phyloP scores from a whole-genome alignment of 37 sponge, comb jelly and placozoan species.

The Chondrosia reniformis region DNA sequence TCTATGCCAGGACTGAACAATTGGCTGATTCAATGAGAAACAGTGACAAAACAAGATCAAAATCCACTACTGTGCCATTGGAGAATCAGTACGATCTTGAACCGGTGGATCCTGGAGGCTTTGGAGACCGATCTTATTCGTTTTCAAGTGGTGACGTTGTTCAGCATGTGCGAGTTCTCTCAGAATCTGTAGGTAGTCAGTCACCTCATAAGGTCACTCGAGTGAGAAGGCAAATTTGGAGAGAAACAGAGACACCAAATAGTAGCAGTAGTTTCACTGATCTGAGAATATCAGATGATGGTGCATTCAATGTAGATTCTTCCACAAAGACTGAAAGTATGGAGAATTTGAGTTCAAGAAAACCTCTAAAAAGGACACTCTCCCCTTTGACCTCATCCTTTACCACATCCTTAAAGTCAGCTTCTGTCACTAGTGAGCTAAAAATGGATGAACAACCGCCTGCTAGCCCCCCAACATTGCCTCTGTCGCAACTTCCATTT shows the following conservation, averaged over 20 bases:
- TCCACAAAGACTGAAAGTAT: neutral
- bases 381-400: conserved; percentile 3
- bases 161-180: conserved; percentile 5
- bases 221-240: conserved; percentile 12
- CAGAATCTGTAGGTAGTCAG: neutral
- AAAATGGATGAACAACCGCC: neutral
- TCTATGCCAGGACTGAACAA: too few relatives aligned
- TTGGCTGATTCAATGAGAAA: too few relatives aligned
- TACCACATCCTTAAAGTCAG: neutral
- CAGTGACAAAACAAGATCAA: too few relatives aligned
- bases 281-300: neutral
- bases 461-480: neutral
- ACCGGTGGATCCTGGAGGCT: neutral
- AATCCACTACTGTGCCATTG: neutral
- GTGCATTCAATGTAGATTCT: too few relatives aligned
- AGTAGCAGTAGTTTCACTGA: neutral
- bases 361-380: neutral
- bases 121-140: neutral
- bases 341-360: neutral
- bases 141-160: conserved; percentile 1
- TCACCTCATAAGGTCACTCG: conserved; percentile 17
- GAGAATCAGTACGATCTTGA: neutral
- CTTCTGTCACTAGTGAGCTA: neutral
- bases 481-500: neutral
- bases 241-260: neutral